phyloP scores from a whole-genome alignment of 2,888 invertebrate species.

The Caenorhabditis sp. region DNA sequence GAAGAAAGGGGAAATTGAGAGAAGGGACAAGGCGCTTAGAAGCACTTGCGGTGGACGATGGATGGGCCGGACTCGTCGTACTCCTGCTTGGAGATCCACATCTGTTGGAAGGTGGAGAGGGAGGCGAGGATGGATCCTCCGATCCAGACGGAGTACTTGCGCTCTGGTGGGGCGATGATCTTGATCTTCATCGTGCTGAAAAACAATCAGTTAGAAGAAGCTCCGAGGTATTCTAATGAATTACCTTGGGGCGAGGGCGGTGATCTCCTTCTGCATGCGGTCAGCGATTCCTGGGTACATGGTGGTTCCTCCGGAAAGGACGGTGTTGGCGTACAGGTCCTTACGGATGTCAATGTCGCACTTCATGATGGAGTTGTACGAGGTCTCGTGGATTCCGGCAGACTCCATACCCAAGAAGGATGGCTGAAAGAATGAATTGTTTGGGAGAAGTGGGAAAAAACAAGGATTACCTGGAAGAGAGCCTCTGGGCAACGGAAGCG shows the following conservation, averaged over 20 bases:
- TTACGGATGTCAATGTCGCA: conserved; percentile 93
- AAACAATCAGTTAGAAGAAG: conserved; percentile 5
- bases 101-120: conserved; percentile 90
- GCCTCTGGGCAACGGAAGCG: conserved; percentile 91
- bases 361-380: conserved; percentile 92
- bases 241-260: conserved; percentile 83
- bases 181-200: conserved; percentile 83
- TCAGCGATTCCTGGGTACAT: conserved; percentile 98
- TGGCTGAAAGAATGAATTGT: too few relatives aligned
- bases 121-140: conserved; percentile 96
- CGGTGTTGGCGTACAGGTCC: conserved; percentile 87
- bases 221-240: background rate
- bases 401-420: conserved; percentile 85
- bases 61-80: conserved; percentile 84
- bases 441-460: too few relatives aligned
- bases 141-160: conserved; percentile 98
- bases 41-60: conserved; percentile 73
- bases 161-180: conserved; percentile 84
- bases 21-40: conserved; percentile 85
- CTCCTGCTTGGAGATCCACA: conserved; percentile 88
- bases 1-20: conserved; percentile 84
- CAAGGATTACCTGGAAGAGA: too few relatives aligned
- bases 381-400: conserved; percentile 83
- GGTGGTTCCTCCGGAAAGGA: conserved; percentile 82
- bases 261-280: conserved; percentile 92